Evolutionary conservation across 92 coral and sea anemone species (phyloP), one percentile per base, ranked within the genome.

Genomic region (Virgularia gustaviana): DNA sequence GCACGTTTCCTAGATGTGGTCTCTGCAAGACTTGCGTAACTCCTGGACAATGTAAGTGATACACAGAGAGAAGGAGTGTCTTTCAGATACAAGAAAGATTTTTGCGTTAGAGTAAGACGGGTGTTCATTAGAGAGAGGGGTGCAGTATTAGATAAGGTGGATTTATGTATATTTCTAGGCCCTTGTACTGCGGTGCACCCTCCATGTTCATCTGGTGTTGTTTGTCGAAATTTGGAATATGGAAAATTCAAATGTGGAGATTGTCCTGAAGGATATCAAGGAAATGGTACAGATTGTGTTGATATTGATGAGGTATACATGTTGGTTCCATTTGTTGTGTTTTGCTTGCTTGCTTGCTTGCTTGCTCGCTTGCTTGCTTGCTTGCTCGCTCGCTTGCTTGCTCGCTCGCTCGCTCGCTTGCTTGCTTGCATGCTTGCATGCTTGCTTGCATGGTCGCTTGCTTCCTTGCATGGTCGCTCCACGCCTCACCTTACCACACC

Each of bases 271-370:
- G 97, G 97, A 2, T 91, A 78, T 41, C 80, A 70, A 24, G 96
- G 97, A 11, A 68, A 87, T 74, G 97, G 97, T 18, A 72, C 58
- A 38, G 44, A 43, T 23, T 91, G 97, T 47, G 44, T 60, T 31
- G 97, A 91, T 77, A 80, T 91, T 51, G 65, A 91, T 30, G 97
- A 91, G 97, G 97, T 89, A 22, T 41, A 27, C 19, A n/a, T n/a
- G n/a, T n/a, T n/a, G n/a, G n/a, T n/a, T n/a, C n/a, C n/a, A n/a
- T n/a, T n/a, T n/a, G n/a, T n/a, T n/a, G n/a, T n/a, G n/a, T n/a
- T n/a, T n/a, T n/a, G n/a, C n/a, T n/a, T n/a, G n/a, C n/a, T n/a
- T n/a, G n/a, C n/a, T n/a, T n/a, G n/a, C n/a, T n/a, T n/a, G n/a
- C n/a, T n/a, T n/a, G n/a, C n/a, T n/a, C n/a, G n/a, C n/a, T n/a